Evolutionary conservation across 1,140 invertebrate genomes (phyloP).

Genomic region (Lamellibrachia luymesi): DNA sequence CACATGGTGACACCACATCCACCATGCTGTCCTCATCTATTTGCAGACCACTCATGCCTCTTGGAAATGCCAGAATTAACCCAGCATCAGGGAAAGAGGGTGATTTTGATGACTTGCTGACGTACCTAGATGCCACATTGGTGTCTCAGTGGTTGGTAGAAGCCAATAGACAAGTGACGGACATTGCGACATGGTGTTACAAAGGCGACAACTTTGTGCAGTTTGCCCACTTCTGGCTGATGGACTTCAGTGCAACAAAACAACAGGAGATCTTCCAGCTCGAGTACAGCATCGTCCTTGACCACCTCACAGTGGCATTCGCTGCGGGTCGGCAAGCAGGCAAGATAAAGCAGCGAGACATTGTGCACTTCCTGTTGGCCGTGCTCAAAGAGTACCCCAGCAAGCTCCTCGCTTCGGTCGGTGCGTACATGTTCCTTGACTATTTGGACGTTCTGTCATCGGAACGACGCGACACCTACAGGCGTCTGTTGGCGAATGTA

Average conservation of each 20-base stretch:
- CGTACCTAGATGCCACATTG: conserved; percentile 53
- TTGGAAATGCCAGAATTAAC: background rate
- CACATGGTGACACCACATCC: background rate
- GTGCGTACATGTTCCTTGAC: conserved; percentile 49
- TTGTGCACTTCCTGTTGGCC: conserved; percentile 44
- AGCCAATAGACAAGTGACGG: conserved; percentile 44
- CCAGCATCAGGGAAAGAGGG: conserved; percentile 20
- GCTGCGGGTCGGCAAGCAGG: conserved; percentile 45
- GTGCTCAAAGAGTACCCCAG: conserved; percentile 54
- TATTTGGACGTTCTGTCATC: conserved; percentile 52
- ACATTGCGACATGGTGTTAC: conserved; percentile 43
- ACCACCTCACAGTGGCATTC: conserved; percentile 53
- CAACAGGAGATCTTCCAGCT: conserved; percentile 51
- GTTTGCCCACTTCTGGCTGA: conserved; percentile 56
- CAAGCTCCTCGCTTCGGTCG: conserved; percentile 45
- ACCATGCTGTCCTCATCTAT: background rate
- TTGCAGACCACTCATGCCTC: background rate
- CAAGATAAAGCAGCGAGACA: conserved; percentile 41
- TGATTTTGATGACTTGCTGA: conserved; percentile 48
- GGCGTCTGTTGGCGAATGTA: conserved; percentile 51
- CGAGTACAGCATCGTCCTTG: conserved; percentile 50
- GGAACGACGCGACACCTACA: conserved; percentile 46
- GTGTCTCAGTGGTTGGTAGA: conserved; percentile 50
- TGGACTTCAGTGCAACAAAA: conserved; percentile 47
- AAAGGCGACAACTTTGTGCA: conserved; percentile 49